Base-by-base conservation (phyloP, 35 echinoderm and acorn worm species). In the Ptychodera flava region DNA sequence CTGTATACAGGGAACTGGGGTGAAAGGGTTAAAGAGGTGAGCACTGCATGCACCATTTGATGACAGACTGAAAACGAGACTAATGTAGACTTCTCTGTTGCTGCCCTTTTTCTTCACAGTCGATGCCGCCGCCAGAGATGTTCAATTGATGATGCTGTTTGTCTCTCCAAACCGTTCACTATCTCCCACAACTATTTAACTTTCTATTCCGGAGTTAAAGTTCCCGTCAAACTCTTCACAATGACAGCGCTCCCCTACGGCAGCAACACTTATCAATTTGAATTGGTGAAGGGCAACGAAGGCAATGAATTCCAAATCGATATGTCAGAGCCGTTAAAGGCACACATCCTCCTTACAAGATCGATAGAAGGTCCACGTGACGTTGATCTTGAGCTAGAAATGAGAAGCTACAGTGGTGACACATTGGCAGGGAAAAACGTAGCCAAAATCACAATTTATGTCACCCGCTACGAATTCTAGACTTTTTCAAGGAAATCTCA, bases 171-270 rank as follows among this genome's bases (percentile, higher is more conserved):
- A 35, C 90, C 90, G 1, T 16, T 31, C 15, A 82, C 90, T 1
- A 91, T 91, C 80, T 81, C 79, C 15, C 80, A 83, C 85, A 86
- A 64, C 1, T 91, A 87, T 80, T 45, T 91, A 45, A 87, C 32
- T 33, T 77, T 87, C 37, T 35, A 82, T 79, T 78, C 90, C 0
- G 79, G 85, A 37, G 81, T 75, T 35, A 36, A 35, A 14, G 81
- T 91, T n/a, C 90, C 90, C 2, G 80, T 53, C 34, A 85, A 82
- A 35, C 29, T 91, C 15, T 91, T 87, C 85, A 82, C 81, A 35
- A 52, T 87, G 36, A 87, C 90, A 28, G 85, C 85, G 30, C 83
- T 85, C 0, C 90, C 90, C 14, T 79, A 91, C 30, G 32, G 84
- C 31, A 36, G 85, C 30, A 87, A 87, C 52, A 35, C 36, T 0